Conservation (phyloP, 2,113 vertebrate genomes). For the Lycocorax pyrrhopterus region DNA sequence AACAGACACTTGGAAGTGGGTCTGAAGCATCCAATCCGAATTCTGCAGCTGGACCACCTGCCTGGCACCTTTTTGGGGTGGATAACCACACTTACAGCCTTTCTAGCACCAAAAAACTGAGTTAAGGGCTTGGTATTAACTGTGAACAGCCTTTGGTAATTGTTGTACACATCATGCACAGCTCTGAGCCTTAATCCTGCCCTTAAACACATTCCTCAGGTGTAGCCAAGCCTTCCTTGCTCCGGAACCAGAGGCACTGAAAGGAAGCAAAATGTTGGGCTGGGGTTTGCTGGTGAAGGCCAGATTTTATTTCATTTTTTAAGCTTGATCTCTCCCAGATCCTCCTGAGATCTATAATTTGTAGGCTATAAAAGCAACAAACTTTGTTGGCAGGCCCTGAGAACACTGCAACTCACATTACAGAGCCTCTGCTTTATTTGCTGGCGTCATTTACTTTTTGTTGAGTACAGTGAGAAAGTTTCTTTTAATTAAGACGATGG, state of each 20-base stretch:
- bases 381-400: not conserved
- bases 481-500: constrained; percentile 31
- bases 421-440: not conserved
- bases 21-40: not conserved
- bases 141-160: not conserved
- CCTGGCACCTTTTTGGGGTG: not conserved
- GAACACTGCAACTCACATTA: not conserved
- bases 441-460: not conserved
- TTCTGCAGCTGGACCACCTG: not conserved
- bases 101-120: not conserved
- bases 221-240: not conserved
- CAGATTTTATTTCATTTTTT: not conserved
- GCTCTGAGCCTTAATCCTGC: not conserved
- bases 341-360: not conserved
- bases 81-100: fast-evolving
- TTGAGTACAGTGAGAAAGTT: not conserved
- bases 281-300: not conserved
- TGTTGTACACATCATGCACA: not conserved
- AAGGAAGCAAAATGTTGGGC: not conserved
- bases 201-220: not conserved
- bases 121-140: not conserved
- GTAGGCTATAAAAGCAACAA: not conserved
- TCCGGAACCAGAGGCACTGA: not conserved
- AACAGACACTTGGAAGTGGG: not conserved
- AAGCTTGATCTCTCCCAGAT: not conserved